Evolutionary conservation across 2,113 vertebrate genomes (phyloP).

Genomic region (Corythornis madagascariensis): DNA sequence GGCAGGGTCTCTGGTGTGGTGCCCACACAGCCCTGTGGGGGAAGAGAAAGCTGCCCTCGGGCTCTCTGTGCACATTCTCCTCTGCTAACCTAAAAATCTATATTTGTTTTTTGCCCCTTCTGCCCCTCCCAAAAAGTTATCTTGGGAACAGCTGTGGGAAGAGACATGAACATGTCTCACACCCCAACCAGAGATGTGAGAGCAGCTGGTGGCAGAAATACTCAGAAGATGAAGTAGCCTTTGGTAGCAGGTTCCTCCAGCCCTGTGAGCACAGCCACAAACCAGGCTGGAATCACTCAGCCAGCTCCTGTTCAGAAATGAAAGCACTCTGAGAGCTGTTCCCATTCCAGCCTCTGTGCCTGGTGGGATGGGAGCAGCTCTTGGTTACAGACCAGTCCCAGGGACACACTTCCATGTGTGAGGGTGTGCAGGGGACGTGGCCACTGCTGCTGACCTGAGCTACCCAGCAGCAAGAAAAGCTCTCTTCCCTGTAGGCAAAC

Average conservation of each 20-base stretch:
- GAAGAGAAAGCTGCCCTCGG: neutral
- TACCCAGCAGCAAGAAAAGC: neutral
- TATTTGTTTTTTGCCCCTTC: neutral
- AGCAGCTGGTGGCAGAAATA: neutral
- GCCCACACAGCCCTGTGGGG: neutral
- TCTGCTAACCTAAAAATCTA: neutral
- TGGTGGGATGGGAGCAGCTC: neutral
- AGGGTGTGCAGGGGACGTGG: neutral
- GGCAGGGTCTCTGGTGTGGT: neutral
- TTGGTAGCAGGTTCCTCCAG: neutral
- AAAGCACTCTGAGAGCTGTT: neutral
- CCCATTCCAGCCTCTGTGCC: neutral
- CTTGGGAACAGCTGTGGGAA: neutral
- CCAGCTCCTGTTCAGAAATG: neutral
- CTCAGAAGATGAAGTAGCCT: neutral
- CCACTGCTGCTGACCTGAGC: neutral
- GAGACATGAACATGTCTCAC: neutral
- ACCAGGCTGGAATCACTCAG: neutral
- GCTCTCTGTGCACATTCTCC: neutral
- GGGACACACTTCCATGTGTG: fast-evolving
- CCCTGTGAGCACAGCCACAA: neutral
- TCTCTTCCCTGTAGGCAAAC: neutral
- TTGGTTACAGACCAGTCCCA: neutral
- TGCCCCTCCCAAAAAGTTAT: fast-evolving
- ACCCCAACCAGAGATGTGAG: neutral